A percentile compares a stretch with the other conserved stretches of the same genome.
Conservation (phyloP, 2,113 vertebrate species). For the Bucco capensis region DNA sequence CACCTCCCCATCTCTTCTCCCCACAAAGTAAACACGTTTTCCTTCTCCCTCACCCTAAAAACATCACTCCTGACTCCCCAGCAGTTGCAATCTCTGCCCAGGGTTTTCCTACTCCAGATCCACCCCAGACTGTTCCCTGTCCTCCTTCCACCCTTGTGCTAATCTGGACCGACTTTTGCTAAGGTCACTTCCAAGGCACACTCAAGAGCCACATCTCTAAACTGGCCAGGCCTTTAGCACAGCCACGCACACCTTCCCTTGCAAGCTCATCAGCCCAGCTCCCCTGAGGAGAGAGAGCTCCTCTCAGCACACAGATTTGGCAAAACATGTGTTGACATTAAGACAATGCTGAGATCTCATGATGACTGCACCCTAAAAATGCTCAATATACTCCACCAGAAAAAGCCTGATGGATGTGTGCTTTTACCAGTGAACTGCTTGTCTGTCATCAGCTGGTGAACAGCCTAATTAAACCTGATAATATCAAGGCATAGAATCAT, state of each 20-base stretch:
- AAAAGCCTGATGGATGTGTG: not conserved
- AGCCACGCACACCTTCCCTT: not conserved
- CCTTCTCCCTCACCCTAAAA: not conserved
- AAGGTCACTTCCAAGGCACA: not conserved
- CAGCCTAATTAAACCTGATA: not conserved
- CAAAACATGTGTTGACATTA: not conserved
- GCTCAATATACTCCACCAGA: rapidly evolving
- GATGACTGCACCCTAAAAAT: not conserved
- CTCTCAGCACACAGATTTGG: not conserved
- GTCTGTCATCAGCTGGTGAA: not conserved
- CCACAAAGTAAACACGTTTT: not conserved
- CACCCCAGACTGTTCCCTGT: not conserved
- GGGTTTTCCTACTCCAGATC: not conserved
- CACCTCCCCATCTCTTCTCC: not conserved
- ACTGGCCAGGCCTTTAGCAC: not conserved
- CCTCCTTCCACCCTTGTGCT: not conserved
- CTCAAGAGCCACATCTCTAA: not conserved
- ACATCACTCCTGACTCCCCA: not conserved
- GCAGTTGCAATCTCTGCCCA: not conserved
- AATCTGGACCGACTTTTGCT: not conserved
- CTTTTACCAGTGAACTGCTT: not conserved
- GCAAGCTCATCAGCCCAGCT: not conserved
- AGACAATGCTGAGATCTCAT: not conserved
- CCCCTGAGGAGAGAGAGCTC: not conserved
- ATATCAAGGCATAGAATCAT: not conserved